A percentile compares a stretch with the other conserved stretches of the same genome.
These are phyloP conservation scores for Agonopterix heracliana DNA, from an alignment of 2,888 invertebrate genomes.

Conservation along the genomic window DNA sequence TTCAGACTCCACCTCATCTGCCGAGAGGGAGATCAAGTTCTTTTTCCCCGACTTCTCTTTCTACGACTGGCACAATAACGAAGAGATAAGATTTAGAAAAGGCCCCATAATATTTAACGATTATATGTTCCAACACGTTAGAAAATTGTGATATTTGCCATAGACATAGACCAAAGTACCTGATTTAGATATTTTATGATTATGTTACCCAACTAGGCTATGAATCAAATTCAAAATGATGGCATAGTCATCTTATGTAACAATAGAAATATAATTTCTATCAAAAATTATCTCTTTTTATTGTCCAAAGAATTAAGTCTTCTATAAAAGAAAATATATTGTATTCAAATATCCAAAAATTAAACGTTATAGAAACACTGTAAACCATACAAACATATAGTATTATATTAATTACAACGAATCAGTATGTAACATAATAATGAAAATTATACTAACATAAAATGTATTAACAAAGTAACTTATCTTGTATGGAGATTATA, in stretches of 20 bases:
- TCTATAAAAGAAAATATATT: slow-evolving; percentile 40
- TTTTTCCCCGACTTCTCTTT: slow-evolving; percentile 90
- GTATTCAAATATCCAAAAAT: slow-evolving; percentile 53
- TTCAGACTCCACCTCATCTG: slow-evolving; percentile 85
- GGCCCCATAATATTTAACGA: slow-evolving; percentile 73
- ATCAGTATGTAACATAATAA: slow-evolving; percentile 30
- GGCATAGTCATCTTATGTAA: slow-evolving; percentile 2
- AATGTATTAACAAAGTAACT: slow-evolving; percentile 29
- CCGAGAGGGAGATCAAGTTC: slow-evolving; percentile 84
- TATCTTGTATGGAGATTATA: slow-evolving; percentile 30
- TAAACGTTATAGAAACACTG: slow-evolving; percentile 59
- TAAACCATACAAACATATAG: slow-evolving; percentile 57
- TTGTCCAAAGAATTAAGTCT: slow-evolving; percentile 35
- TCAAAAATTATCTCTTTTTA: slow-evolving; percentile 24
- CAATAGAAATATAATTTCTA: slow-evolving; percentile 35
- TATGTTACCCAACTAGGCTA: slow-evolving; percentile 1
- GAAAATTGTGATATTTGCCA: slow-evolving; percentile 34
- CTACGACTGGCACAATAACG: slow-evolving; percentile 78
- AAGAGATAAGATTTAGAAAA: slow-evolving; percentile 66
- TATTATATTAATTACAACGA: slow-evolving; percentile 38
- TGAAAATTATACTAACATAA: slow-evolving; percentile 32
- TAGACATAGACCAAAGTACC: slow-evolving; percentile 14
- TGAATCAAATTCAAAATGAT: slow-evolving; percentile 1
- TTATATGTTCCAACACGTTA: slow-evolving; percentile 72
- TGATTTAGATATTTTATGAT: slow-evolving; percentile 3